Evolutionary conservation across 1,140 invertebrate genomes (phyloP).

Genomic region (Drosophila sp.): DNA sequence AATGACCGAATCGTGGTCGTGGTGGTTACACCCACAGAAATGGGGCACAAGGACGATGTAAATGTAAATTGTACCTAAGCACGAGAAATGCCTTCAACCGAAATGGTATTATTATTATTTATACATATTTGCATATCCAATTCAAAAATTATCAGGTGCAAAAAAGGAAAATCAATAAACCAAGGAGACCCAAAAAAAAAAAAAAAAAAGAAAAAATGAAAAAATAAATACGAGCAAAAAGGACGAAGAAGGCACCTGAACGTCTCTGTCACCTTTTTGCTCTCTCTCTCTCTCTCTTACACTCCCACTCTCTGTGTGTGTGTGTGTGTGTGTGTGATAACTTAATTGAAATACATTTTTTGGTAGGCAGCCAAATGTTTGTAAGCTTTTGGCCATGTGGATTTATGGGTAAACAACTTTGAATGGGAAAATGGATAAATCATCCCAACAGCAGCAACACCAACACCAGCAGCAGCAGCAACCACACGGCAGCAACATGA

Average conservation of each 20-base stretch:
- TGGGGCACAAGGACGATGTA: conserved; percentile 60
- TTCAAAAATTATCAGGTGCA: conserved; percentile 73
- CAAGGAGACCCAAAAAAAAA: conserved; percentile 44
- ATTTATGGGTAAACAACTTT: conserved; percentile 76
- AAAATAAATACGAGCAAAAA: conserved; percentile 7
- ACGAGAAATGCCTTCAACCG: conserved; percentile 45
- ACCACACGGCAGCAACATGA: conserved; percentile 28
- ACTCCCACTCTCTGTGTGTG: not conserved
- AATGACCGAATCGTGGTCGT: conserved; percentile 23
- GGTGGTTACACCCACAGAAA: conserved; percentile 24
- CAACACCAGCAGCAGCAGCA: conserved; percentile 12
- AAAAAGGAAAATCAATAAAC: conserved; percentile 74
- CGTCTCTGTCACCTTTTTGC: conserved; percentile 36
- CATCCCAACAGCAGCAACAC: conserved; percentile 32
- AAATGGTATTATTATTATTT: conserved; percentile 62
- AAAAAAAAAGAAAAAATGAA: conserved; percentile 14
- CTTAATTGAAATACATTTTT: conserved; percentile 75
- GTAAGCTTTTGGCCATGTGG: conserved; percentile 49
- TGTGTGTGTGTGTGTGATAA: conserved; percentile 63
- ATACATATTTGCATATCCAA: conserved; percentile 70
- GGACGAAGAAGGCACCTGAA: not conserved
- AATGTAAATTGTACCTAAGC: conserved; percentile 43
- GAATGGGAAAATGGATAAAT: conserved; percentile 45
- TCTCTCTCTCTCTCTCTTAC: not conserved
- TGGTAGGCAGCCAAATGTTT: conserved; percentile 60